Conservation (phyloP, 2,113 vertebrate species). For the Tricholaema leucomelas region DNA sequence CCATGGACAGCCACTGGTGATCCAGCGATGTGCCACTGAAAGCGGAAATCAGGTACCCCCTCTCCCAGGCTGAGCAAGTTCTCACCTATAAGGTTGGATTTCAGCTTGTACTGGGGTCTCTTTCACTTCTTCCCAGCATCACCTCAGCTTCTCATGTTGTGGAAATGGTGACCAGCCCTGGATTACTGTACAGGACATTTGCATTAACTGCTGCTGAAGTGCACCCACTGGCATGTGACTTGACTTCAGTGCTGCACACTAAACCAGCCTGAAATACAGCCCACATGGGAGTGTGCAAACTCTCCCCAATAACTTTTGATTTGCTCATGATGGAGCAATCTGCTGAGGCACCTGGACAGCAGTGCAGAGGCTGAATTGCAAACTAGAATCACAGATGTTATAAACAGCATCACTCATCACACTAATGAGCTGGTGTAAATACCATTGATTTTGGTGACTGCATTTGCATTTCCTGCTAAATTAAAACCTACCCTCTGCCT, state of each 20-base stretch:
- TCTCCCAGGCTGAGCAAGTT: fast-evolving
- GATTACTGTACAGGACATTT: fast-evolving
- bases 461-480: background rate
- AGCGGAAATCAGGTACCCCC: background rate
- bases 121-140: background rate
- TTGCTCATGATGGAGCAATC: background rate
- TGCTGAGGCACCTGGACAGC: background rate
- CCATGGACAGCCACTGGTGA: background rate
- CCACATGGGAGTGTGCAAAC: background rate
- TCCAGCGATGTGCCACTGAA: background rate
- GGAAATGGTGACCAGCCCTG: background rate
- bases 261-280: background rate
- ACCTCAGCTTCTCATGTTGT: fast-evolving
- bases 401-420: background rate
- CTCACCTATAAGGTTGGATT: fast-evolving
- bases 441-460: background rate
- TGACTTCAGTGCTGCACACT: fast-evolving
- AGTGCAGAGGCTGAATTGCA: background rate
- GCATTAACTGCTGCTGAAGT: background rate
- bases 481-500: background rate
- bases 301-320: background rate
- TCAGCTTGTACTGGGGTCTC: background rate
- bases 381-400: background rate
- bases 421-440: background rate
- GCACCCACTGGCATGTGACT: background rate